phyloP scores from a whole-genome alignment of 2,113 vertebrate species.

The Raja brachyura region DNA sequence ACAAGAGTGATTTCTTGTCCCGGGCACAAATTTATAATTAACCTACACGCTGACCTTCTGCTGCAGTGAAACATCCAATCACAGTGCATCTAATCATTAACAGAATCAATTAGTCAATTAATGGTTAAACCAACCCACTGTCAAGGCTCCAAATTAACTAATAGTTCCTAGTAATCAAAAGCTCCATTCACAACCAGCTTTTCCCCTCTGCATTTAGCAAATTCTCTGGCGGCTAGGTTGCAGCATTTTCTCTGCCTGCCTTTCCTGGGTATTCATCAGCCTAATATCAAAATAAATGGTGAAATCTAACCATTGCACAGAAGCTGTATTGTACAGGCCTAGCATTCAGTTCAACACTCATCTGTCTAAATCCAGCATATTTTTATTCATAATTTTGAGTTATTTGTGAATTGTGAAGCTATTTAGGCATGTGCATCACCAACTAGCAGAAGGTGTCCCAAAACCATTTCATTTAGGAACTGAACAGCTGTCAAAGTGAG shows the following conservation, averaged over 20 bases:
- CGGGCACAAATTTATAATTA: neutral
- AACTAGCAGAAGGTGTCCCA: conserved; percentile 15
- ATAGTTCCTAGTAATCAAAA: neutral
- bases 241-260: neutral
- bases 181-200: neutral
- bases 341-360: neutral
- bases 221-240: neutral
- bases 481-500: conserved; percentile 30
- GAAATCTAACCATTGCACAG: neutral
- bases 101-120: neutral
- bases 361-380: neutral
- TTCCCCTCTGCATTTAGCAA: neutral
- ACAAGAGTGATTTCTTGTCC: neutral
- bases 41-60: neutral
- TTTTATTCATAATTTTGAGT: conserved; percentile 35
- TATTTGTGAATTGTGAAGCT: conserved; percentile 18
- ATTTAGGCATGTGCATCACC: neutral
- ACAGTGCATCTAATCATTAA: neutral
- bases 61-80: neutral
- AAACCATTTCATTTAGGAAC: conserved; percentile 6
- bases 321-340: neutral
- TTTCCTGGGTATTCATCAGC: neutral
- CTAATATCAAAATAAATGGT: neutral
- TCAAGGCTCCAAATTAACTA: neutral
- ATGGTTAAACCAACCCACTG: neutral